Evolutionary conservation across 1,140 invertebrate genomes (phyloP).

Genomic region (Kradibia gibbosae): DNA sequence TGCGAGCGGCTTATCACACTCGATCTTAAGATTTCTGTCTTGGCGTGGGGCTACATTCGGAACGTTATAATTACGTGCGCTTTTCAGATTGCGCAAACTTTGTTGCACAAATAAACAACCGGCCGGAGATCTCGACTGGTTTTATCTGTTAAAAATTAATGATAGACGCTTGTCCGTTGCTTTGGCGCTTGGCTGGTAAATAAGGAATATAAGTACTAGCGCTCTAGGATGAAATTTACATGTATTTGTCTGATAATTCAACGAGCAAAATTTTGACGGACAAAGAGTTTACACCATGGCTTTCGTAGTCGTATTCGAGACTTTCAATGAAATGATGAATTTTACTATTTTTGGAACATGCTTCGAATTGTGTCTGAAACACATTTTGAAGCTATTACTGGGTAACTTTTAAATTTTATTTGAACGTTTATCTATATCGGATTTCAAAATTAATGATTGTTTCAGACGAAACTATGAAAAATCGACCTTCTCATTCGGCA

Average conservation of each 20-base stretch:
- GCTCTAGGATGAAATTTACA: neutral
- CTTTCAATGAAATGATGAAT: no score
- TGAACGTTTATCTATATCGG: no score
- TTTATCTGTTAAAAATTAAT: neutral
- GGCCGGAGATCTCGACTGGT: neutral
- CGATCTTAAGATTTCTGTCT: neutral
- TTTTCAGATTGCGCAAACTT: neutral
- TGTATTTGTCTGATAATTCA: neutral
- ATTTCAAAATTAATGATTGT: no score
- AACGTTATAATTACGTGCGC: neutral
- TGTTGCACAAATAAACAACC: neutral
- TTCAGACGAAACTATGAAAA: no score
- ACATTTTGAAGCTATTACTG: no score
- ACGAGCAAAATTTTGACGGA: conserved; percentile 6
- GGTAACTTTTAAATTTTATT: no score
- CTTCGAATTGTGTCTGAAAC: no score
- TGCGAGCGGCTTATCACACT: neutral
- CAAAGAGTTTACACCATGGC: neutral
- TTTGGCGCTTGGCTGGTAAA: neutral
- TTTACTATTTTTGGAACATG: no score
- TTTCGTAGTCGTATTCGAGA: no score
- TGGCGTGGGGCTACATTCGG: neutral
- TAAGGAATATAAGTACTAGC: neutral
- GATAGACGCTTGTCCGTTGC: neutral
- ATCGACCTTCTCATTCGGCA: no score